Base-by-base conservation (phyloP, 2,888 invertebrate genomes). In the Platycnemis pennipes region DNA sequence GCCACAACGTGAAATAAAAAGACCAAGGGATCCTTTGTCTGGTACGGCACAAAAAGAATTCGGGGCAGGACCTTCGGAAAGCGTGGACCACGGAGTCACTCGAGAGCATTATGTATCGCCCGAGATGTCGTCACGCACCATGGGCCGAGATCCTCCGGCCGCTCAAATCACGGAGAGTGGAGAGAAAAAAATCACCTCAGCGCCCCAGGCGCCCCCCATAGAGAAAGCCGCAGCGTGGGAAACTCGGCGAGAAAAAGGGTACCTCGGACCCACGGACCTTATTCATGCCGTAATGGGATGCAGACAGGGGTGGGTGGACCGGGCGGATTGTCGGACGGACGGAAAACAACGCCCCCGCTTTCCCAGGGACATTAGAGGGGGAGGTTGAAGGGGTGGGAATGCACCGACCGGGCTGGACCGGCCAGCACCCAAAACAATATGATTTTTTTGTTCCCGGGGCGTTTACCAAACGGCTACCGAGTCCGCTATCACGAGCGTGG, bases 81-180 rank as follows among this genome's bases (percentile, higher is more conserved):
- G 63, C 37, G 37, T 37, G 77, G 16, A 31, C 77, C n/a, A 8
- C 11, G n/a, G 37, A 77, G 77, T 77, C 77, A 77, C 77, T 77
- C 77, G 77, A 37, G 77, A 37, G 77, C 77, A 77, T 77, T 77
- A 77, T 77, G 37, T 77, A 77, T 77, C 11, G 37, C 37, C 8
- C 77, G 77, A 16, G 77, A 77, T 37, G 77, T 77, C 77, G 77
- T 77, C 77, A 77, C 77, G 77, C 77, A 77, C 37, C 77, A 77
- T 77, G 31, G n/a, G 37, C 77, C 37, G 16, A 77, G 77, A 11
- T 37, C 77, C 77, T 37, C 13, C 37, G 77, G 37, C 77, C 37
- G 77, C 31, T 37, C 77, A 37, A 77, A 77, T 77, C 77, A 77
- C 77, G 77, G 22, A n/a, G n/a, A n/a, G n/a, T n/a, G n/a, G 49